These are phyloP conservation scores for Nezara viridula DNA, from an alignment of 2,888 invertebrate species.

Conservation along the genomic window DNA sequence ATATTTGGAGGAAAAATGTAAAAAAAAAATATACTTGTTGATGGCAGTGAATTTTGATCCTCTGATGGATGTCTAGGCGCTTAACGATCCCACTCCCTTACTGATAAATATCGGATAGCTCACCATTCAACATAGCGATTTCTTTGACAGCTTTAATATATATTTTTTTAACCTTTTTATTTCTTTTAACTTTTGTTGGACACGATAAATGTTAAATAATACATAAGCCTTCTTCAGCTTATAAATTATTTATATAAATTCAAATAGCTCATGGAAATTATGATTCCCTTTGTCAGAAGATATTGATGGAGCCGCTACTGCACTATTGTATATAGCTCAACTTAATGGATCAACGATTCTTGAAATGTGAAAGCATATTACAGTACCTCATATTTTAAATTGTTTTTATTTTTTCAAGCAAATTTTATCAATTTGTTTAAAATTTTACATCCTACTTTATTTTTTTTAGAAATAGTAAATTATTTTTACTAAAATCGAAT, in stretches of 20 bases:
- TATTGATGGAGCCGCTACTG: background rate
- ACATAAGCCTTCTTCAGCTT: background rate
- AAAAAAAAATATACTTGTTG: background rate
- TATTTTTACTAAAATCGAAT: too few species aligned
- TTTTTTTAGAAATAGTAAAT: too few species aligned
- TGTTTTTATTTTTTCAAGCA: too few species aligned
- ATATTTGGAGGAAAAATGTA: background rate
- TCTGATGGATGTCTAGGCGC: background rate
- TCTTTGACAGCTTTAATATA: background rate
- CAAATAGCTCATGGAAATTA: background rate
- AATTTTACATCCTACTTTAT: too few species aligned
- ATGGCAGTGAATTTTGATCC: background rate
- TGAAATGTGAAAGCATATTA: background rate
- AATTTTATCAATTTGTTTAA: too few species aligned
- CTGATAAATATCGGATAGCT: background rate
- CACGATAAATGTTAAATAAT: background rate
- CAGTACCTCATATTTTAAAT: background rate
- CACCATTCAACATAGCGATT: background rate
- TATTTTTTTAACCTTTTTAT: background rate
- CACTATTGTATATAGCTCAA: background rate
- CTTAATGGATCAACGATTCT: background rate
- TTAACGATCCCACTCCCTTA: background rate
- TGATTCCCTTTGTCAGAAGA: background rate
- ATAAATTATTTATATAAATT: constrained; percentile 32
- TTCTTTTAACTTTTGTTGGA: constrained; percentile 7